Evolutionary conservation across 2,113 vertebrate species (phyloP), one percentile per base, ranked within the genome.

Genomic region (Aspidoscelis tigris): DNA sequence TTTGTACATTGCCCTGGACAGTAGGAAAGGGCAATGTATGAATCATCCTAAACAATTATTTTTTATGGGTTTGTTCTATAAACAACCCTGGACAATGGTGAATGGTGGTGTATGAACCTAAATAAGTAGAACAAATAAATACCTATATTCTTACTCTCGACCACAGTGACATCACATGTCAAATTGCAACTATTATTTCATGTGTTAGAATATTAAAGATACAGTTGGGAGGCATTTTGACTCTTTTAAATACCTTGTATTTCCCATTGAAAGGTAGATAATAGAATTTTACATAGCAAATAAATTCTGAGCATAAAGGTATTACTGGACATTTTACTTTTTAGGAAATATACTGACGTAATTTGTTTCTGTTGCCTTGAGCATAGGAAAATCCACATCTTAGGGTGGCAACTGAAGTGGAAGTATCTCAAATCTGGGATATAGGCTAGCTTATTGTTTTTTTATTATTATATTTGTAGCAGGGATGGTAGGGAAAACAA

Each of bases 171-270:
- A n/a, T 16, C 24, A 20, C 43, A 11, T 24, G 61, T 50, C 43
- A 68, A 68, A 79, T 44, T 68, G 9, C 44, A 21, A 53, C 10
- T n/a, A 53, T 70, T 50, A 24, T n/a, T 24, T 68, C 22, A 11
- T 24, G 33, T 44, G 2, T 14, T 76, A 66, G 22, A 65, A 44
- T 78, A 66, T 8, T 22, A 68, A 39, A 7, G 1, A 10, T 68
- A 66, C 26, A 33, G 7, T 1, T 0, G 22, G 21, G 14, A 26
- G 12, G 26, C 53, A 14, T 18, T 64, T 0, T 0, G 33, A n/a
- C 44, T 8, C 1, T 74, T 14, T 39, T 1, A 74, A 8, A 80
- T 33, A 53, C 76, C 5, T 76, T 47, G 43, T 1, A 0, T 47
- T 16, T 1, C 55, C 24, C 20, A 11, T 2, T 1, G 21, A 22